phyloP scores from a whole-genome alignment of 2,888 invertebrate genomes.

The Bimastos eiseni region DNA sequence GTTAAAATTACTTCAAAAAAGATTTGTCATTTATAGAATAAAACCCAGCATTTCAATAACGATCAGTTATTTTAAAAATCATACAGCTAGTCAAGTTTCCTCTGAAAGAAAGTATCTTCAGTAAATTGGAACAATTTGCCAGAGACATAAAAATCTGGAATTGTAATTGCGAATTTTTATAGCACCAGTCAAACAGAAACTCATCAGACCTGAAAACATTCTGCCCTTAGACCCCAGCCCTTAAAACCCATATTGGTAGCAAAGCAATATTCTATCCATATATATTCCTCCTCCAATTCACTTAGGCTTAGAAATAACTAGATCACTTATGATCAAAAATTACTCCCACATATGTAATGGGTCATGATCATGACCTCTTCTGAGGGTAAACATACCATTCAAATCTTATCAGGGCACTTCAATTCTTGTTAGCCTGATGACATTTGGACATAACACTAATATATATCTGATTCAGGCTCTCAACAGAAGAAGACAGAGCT shows the following conservation, averaged over 20 bases:
- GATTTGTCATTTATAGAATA: too few relatives aligned
- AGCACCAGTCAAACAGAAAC: too few relatives aligned
- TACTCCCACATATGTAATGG: neutral
- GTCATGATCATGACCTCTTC: neutral
- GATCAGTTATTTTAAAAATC: too few relatives aligned
- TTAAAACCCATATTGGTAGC: neutral
- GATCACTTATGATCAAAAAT: neutral
- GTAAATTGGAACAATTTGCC: too few relatives aligned
- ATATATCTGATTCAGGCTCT: neutral
- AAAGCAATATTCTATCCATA: neutral
- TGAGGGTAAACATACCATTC: slow-evolving; percentile 1
- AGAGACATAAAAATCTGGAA: too few relatives aligned
- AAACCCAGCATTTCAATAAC: too few relatives aligned
- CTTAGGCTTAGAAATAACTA: neutral
- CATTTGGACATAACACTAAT: neutral
- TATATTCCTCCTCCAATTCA: neutral
- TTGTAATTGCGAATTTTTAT: too few relatives aligned
- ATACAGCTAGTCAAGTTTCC: too few relatives aligned
- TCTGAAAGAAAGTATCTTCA: too few relatives aligned
- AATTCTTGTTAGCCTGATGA: neutral
- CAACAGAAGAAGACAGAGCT: neutral
- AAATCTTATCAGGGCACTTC: neutral
- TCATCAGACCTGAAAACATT: neutral
- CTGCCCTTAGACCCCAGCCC: neutral
- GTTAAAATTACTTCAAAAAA: too few relatives aligned